A percentile compares a stretch with the other conserved stretches of the same genome.
phyloP scores from a whole-genome alignment of 2,888 invertebrate species.

The Chromoteleia sp. region DNA sequence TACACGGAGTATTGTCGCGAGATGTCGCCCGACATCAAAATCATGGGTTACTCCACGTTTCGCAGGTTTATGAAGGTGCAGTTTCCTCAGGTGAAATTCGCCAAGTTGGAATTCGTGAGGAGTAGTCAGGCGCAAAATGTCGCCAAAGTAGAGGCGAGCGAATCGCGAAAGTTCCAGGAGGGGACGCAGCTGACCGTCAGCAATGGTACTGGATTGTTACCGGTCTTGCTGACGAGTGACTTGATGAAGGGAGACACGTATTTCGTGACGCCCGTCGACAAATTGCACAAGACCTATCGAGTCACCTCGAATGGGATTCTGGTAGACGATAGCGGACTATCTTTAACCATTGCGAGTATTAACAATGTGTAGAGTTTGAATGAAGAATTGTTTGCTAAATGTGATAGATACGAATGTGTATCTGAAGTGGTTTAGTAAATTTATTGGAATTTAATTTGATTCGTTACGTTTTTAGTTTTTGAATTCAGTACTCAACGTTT shows the following conservation, averaged over 20 bases:
- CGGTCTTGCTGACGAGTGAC: constrained; percentile 77
- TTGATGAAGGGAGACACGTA: constrained; percentile 74
- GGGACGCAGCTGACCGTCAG: constrained; percentile 63
- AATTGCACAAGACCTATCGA: constrained; percentile 77
- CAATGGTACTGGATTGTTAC: constrained; percentile 73
- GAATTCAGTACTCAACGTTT: no score
- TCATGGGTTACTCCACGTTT: constrained; percentile 93
- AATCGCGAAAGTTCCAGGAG: constrained; percentile 50
- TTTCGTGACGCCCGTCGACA: constrained; percentile 78
- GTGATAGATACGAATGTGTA: no score
- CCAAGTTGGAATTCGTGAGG: constrained; percentile 85
- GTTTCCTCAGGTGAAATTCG: constrained; percentile 91
- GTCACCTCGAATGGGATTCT: constrained; percentile 76
- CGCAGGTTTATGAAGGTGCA: constrained; percentile 90
- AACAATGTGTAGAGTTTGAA: constrained; percentile 28
- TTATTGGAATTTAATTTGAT: no score
- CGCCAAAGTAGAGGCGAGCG: constrained; percentile 43
- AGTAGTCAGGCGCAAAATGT: constrained; percentile 62
- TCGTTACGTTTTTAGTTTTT: no score
- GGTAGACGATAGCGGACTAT: constrained; percentile 72
- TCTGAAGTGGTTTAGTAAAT: no score
- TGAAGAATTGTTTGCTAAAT: no score
- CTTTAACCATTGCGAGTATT: constrained; percentile 72
- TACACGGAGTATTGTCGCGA: constrained; percentile 91
- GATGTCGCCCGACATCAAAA: constrained; percentile 89